Percentiles rank a stretch among this genome's conserved stretches.
Evolutionary conservation across 1,140 invertebrate species (phyloP).

Genomic region (Zaprionus tsacasi): DNA sequence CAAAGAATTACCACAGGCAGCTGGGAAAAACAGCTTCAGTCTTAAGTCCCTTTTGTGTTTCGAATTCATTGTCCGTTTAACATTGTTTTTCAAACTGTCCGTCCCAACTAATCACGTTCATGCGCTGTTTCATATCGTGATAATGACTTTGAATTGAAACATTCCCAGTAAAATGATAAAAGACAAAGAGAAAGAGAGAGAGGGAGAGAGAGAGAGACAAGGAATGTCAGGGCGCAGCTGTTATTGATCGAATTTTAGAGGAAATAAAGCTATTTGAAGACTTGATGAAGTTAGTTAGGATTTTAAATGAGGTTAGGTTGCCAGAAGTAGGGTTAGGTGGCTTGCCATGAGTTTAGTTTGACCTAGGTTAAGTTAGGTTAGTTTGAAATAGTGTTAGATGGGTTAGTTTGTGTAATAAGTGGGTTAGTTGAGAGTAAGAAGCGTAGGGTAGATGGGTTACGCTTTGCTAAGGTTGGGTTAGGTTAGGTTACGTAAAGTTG

Average conservation of each 20-base stretch:
- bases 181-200: neutral
- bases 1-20: constrained; percentile 27
- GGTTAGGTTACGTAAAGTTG: neutral
- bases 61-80: constrained; percentile 5
- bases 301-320: neutral
- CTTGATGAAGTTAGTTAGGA: neutral
- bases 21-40: constrained; percentile 20
- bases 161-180: neutral
- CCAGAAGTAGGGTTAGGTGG: neutral
- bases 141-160: constrained; percentile 7
- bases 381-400: neutral
- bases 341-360: neutral
- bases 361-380: neutral
- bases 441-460: neutral
- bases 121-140: constrained; percentile 14
- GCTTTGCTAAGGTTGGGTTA: neutral
- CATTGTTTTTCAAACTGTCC: constrained; percentile 24
- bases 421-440: neutral
- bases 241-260: neutral
- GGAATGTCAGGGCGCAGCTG: neutral
- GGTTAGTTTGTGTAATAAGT: neutral
- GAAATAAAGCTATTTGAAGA: neutral
- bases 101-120: constrained; percentile 25
- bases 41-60: constrained; percentile 8
- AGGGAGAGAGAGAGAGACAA: neutral